Conservation (phyloP, 1,140 invertebrate species). For the Fopius arisanus region DNA sequence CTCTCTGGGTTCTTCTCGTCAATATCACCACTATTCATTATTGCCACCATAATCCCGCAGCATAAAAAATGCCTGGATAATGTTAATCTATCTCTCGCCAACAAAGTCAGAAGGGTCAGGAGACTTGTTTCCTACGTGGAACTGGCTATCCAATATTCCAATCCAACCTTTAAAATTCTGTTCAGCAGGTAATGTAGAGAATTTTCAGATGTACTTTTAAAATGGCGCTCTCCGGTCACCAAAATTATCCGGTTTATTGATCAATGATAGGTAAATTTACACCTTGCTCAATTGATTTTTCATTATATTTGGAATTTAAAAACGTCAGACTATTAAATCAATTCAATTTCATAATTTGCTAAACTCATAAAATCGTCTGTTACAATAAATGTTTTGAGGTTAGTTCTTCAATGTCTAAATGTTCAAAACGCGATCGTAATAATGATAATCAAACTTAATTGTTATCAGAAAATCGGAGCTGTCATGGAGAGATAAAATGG, state of each 20-base stretch:
- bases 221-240: neutral
- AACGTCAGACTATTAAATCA: neutral
- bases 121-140: neutral
- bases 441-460: neutral
- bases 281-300: neutral
- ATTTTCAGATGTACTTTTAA: neutral
- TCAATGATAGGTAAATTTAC: neutral
- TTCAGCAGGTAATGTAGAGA: neutral
- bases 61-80: neutral
- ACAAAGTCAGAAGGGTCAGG: neutral
- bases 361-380: neutral
- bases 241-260: neutral
- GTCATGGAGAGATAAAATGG: neutral
- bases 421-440: too few relatives aligned
- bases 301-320: neutral
- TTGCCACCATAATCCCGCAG: neutral
- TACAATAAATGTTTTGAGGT: neutral
- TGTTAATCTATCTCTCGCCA: neutral
- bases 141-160: neutral
- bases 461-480: neutral
- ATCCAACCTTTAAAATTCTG: constrained; percentile 3
- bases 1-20: neutral
- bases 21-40: neutral
- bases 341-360: neutral
- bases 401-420: neutral